These are phyloP conservation scores for Mellivora capensis DNA, from an alignment of 2,113 vertebrate species.

Conservation along the genomic window DNA sequence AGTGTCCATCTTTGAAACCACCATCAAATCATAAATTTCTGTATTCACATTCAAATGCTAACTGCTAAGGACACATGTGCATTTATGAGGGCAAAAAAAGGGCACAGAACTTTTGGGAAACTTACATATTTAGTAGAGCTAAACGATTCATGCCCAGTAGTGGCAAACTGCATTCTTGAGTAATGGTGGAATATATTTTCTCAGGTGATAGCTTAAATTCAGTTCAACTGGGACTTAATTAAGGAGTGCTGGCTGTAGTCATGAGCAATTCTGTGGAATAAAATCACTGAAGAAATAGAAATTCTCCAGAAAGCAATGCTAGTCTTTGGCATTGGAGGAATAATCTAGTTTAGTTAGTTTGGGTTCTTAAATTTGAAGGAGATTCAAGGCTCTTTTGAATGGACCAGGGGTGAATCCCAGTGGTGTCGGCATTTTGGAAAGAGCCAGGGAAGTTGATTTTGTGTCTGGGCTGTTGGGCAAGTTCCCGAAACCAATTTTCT, in stretches of 20 bases:
- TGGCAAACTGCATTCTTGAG: conserved; percentile 55
- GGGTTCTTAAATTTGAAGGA: conserved; percentile 35
- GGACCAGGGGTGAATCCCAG: neutral
- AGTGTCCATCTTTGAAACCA: conserved; percentile 36
- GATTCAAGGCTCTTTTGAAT: neutral
- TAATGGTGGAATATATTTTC: conserved; percentile 62
- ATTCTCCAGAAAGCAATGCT: conserved; percentile 24
- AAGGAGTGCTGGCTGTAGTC: conserved; percentile 33
- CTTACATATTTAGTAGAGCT: neutral
- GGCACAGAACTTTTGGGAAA: conserved; percentile 32
- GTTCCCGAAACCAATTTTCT: conserved; percentile 58
- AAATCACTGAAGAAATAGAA: conserved; percentile 37
- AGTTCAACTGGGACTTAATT: conserved; percentile 66
- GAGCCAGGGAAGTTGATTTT: conserved; percentile 48
- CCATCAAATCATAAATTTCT: conserved; percentile 21
- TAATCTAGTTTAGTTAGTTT: conserved; percentile 9
- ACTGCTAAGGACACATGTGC: neutral
- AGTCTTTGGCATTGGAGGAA: conserved; percentile 32
- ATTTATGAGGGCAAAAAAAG: conserved; percentile 42
- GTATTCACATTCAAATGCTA: conserved; percentile 30
- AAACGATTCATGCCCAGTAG: conserved; percentile 10
- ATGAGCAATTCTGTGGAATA: conserved; percentile 14
- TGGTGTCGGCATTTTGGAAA: neutral
- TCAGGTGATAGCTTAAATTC: conserved; percentile 57
- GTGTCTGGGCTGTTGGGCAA: conserved; percentile 36